These are phyloP conservation scores for Syngnathus rostellatus DNA, from an alignment of 2,797 vertebrate genomes.

Conservation along the genomic window DNA sequence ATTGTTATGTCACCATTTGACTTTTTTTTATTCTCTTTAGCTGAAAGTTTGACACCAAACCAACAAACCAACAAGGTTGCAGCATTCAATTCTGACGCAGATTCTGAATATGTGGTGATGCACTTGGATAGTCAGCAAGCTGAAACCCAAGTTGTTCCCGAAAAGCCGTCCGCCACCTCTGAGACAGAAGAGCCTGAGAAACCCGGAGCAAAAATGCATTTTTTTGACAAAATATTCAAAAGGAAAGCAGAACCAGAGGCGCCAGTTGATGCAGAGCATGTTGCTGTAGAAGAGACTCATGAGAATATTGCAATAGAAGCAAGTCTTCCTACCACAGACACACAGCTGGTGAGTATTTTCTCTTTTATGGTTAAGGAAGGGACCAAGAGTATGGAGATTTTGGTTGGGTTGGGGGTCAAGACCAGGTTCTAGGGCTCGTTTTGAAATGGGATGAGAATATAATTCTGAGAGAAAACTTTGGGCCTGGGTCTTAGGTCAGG, in stretches of 20 bases:
- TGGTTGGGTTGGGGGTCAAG: background rate
- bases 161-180: background rate
- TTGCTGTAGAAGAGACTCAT: slow-evolving; percentile 20
- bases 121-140: slow-evolving; percentile 4
- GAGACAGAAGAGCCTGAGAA: background rate
- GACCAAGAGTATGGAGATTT: background rate
- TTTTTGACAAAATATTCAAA: slow-evolving; percentile 1
- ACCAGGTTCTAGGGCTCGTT: background rate
- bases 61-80: slow-evolving; percentile 50
- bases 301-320: slow-evolving; percentile 17
- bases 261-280: slow-evolving; percentile 21
- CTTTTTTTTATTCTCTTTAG: slow-evolving; percentile 27
- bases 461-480: background rate
- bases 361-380: background rate
- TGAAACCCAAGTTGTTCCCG: background rate
- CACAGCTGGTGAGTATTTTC: slow-evolving; percentile 44
- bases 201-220: background rate
- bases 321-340: slow-evolving; percentile 22
- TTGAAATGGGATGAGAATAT: background rate
- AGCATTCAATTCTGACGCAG: slow-evolving; percentile 43
- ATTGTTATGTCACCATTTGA: background rate
- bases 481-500: background rate
- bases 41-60: slow-evolving; percentile 33
- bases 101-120: background rate
- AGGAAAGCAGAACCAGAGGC: background rate